Base-by-base conservation (phyloP, 2,113 vertebrate genomes). In the Bujurquina vittata region DNA sequence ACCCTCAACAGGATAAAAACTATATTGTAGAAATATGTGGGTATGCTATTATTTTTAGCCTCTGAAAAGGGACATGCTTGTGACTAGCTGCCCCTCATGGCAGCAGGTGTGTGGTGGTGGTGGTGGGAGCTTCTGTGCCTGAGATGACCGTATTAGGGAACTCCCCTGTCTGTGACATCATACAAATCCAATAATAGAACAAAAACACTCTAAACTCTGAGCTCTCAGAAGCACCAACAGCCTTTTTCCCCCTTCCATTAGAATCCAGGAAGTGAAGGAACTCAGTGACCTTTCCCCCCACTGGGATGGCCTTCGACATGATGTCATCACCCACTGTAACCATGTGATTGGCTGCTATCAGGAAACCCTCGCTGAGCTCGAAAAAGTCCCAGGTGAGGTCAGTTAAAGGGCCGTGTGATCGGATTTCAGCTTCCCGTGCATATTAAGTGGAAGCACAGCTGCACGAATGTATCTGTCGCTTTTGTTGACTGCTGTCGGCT, bases 261-360 rank as follows among this genome's bases (percentile, higher is more conserved):
- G 93, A 69, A 20, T 86, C 18, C 75, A 81, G 65, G 84, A 91
- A 2, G 57, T 93, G 37, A 96, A 95, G 57, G 96, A 97, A 58
- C 94, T 98, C n/a, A 95, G 96, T 15, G 96, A 97, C 35, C 96
- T 98, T 56, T 95, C 97, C 76, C 96, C 97, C 75, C 96, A 97
- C 77, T 97, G 96, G 97, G 97, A 97, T 60, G 96, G 96, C 8
- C 94, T 97, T 54, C 95, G 97, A 29, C 95, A 90, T 81, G 97
- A 96, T 40, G 96, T 98, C 73, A 92, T 97, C 80, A 88, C 81
- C 87, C 97, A 97, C 93, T 97, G 97, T 80, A 95, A 93, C 61
- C 95, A 96, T 79, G 95, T 98, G 96, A 86, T 97, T 87, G 93
- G 88, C 59, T 80, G 96, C 84, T 98, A 97, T 59, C 95, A 97